Percentiles rank a stretch among this genome's conserved stretches.
phyloP scores from a whole-genome alignment of 2,113 vertebrate species.

The Lamprotornis superbus region DNA sequence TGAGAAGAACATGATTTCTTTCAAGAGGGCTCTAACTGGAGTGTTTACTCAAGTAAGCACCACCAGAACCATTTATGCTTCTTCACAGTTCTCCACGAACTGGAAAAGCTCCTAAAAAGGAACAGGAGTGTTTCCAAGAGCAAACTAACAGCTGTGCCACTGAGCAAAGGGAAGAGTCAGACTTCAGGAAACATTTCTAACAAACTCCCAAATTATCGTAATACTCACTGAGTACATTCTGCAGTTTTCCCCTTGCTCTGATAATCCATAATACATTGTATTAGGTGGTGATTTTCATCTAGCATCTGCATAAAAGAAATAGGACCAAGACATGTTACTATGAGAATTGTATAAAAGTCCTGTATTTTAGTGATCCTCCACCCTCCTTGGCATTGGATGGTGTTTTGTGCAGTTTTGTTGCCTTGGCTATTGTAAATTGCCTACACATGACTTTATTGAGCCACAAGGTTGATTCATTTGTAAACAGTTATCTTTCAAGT shows the following conservation, averaged over 20 bases:
- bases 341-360: rapidly evolving
- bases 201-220: not conserved
- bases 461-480: not conserved
- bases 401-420: not conserved
- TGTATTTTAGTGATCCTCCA: not conserved
- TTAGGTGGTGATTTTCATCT: constrained; percentile 97
- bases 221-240: constrained; percentile 94
- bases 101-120: not conserved
- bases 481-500: not conserved
- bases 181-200: not conserved
- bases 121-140: not conserved
- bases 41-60: constrained; percentile 20
- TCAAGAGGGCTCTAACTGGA: constrained; percentile 18
- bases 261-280: constrained; percentile 98
- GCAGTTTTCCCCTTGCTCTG: constrained; percentile 97
- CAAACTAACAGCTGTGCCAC: not conserved
- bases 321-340: not conserved
- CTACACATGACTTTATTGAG: rapidly evolving
- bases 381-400: not conserved
- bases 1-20: not conserved
- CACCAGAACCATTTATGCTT: not conserved
- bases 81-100: not conserved
- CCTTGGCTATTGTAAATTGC: not conserved
- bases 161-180: not conserved
- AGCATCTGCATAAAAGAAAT: constrained; percentile 84